These are phyloP conservation scores for Narcine bancroftii DNA, from an alignment of 2,113 vertebrate species.

Conservation along the genomic window DNA sequence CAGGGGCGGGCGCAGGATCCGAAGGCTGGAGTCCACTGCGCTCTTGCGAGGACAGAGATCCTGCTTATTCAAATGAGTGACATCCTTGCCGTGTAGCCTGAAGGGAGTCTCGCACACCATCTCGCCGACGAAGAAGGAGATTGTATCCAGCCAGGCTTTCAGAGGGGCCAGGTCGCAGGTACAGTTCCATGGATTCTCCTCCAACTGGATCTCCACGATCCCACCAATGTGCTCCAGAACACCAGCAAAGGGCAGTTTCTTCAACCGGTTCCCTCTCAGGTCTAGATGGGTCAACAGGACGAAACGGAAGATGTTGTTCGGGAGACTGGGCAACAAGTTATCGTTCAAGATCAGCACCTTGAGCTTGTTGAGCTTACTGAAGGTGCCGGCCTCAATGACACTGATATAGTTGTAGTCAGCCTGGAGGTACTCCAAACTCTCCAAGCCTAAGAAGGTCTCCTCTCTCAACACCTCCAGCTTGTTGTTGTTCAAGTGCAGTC, in stretches of 20 bases:
- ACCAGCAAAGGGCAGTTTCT: constrained; percentile 87
- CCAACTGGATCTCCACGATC: constrained; percentile 97
- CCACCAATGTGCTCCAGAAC: constrained; percentile 94
- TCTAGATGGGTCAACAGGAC: constrained; percentile 95
- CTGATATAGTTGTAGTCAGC: constrained; percentile 98
- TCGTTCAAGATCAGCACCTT: constrained; percentile 98
- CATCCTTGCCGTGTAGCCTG: constrained; percentile 86
- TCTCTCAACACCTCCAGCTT: constrained; percentile 86
- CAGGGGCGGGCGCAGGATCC: constrained; percentile 56
- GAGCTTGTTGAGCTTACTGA: constrained; percentile 90
- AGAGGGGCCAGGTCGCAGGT: constrained; percentile 90
- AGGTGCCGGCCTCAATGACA: constrained; percentile 82
- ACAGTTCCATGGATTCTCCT: constrained; percentile 98
- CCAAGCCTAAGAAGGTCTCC: constrained; percentile 84
- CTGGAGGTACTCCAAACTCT: constrained; percentile 92
- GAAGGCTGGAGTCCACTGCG: constrained; percentile 62
- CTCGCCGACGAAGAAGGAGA: constrained; percentile 90
- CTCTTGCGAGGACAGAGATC: constrained; percentile 88
- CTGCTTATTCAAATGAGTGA: constrained; percentile 89
- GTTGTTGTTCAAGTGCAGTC: constrained; percentile 94
- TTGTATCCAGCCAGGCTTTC: constrained; percentile 93
- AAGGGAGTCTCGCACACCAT: constrained; percentile 96
- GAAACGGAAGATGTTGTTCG: constrained; percentile 91
- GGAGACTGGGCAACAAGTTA: constrained; percentile 86
- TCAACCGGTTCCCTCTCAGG: constrained; percentile 87